phyloP scores from a whole-genome alignment of 2,888 invertebrate species.

The Scaptomyza flava region DNA sequence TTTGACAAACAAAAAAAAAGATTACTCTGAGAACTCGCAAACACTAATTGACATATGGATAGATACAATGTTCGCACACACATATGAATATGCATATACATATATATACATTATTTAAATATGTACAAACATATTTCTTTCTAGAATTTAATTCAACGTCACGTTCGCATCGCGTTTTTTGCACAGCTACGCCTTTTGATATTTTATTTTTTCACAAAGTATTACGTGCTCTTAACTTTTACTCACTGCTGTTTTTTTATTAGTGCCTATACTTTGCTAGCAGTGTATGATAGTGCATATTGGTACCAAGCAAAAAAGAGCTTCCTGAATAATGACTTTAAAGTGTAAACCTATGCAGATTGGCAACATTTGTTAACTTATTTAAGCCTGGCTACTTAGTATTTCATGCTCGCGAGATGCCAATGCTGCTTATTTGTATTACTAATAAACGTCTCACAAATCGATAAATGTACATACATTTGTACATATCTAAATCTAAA shows the following conservation, averaged over 20 bases:
- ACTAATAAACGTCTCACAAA: constrained; percentile 21
- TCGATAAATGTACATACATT: constrained; percentile 1
- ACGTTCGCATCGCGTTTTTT: constrained; percentile 65
- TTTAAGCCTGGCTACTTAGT: neutral
- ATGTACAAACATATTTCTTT: neutral
- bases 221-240: constrained; percentile 59
- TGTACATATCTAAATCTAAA: constrained; percentile 7
- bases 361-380: no score
- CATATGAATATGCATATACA: neutral
- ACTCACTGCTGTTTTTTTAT: constrained; percentile 4
- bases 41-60: neutral
- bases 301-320: no score
- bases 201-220: constrained; percentile 18
- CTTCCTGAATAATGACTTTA: no score
- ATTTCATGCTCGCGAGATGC: neutral
- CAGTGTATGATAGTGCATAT: neutral
- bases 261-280: neutral
- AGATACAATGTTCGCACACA: neutral
- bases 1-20: neutral
- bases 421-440: constrained; percentile 10
- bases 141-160: constrained; percentile 72
- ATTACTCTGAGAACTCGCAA: neutral
- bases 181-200: constrained; percentile 43
- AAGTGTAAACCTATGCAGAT: no score
- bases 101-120: neutral